Base-by-base conservation (phyloP, 2,797 vertebrate genomes). In the Molothrus aeneus region DNA sequence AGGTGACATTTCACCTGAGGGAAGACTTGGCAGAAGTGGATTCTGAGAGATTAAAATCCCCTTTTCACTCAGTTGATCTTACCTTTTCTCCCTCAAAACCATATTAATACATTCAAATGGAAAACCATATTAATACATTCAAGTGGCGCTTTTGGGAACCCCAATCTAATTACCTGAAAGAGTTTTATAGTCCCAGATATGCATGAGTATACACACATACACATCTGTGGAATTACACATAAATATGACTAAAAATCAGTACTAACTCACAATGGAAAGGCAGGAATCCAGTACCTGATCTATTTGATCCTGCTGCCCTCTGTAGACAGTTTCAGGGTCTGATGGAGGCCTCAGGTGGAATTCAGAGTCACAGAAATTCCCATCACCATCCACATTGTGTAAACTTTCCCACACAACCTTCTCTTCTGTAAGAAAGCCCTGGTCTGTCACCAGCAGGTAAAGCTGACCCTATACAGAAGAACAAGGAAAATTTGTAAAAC, bases 331-430 rank as follows among this genome's bases (percentile, higher is more conserved):
- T 97, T 99, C 99, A 24, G 99, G 99, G 96, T 99, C 99, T 17
- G 99, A 99, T 10, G 99, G 99, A 81, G 99, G 99, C 80, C 99
- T 98, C 83, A 99, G 97, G 94, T 98, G 98, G 96, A 99, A 99
- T 95, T 99, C 99, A 0, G 99, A 99, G 72, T 99, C 99, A 70
- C 99, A 99, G 97, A 99, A 99, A 95, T 99, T 99, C 66, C 99
- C 98, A 24, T 99, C 99, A 61, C 99, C 99, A 19, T 99, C 99
- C 11, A 99, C 99, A 31, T 99, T 99, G 96, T 99, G 99, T 68
- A 99, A 98, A 96, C 99, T 99, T 97, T 99, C 99, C 99, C 99
- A 99, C 77, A 99, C 99, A 75, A 99, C 98, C 94, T 99, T 99
- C 97, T 99, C 99, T 97, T 99, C 99, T 4, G 99, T 99, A 89